Evolutionary conservation across 2,113 vertebrate species (phyloP), one percentile per base, ranked within the genome.

Genomic region (Sorex fumeus): DNA sequence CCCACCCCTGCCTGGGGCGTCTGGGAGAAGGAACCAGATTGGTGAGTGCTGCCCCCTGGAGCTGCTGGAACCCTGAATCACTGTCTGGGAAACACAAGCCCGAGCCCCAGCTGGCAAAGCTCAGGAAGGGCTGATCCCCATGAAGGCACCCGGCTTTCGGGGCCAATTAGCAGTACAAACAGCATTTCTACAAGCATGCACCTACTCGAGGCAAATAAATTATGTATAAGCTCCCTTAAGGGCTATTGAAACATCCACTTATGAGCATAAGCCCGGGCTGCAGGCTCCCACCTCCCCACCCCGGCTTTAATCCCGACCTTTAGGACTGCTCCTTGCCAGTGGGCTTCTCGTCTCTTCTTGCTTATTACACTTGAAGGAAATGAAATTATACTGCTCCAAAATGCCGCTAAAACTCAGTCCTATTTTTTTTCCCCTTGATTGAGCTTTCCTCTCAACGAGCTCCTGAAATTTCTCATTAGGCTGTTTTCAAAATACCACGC

Each of bases 171-270:
- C 84, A 94, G 88, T 36, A 45, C 88, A 94, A 91, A 90, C 92
- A 96, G 67, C 75, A 57, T 76, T 88, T 90, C 71, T 86, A 77
- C n/a, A 88, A 83, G 57, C 34, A 90, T 30, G 53, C 57, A 74
- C 40, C 90, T 92, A 77, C 66, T 95, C 95, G 57, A 96, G 81
- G 86, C 93, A 92, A 94, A 92, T 95, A 90, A 94, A 91, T 97
- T 94, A 96, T 92, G 47, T 40, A 91, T 93, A 92, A 88, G 66
- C 8, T 76, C 71, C 86, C 83, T 79, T 57, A 80, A 92, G 90
- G 85, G n/a, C 69, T 47, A 64, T 91, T 1, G 64, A 81, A 84
- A 86, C 16, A 90, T 27, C 53, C 76, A 66, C 36, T 53, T 66
- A 23, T 16, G 15, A 72, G 69, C 64, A 30, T 50, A 71, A 32